Evolutionary conservation across 2,113 vertebrate genomes (phyloP), one percentile per base, ranked within the genome.

Genomic region (Holacanthus passer): DNA sequence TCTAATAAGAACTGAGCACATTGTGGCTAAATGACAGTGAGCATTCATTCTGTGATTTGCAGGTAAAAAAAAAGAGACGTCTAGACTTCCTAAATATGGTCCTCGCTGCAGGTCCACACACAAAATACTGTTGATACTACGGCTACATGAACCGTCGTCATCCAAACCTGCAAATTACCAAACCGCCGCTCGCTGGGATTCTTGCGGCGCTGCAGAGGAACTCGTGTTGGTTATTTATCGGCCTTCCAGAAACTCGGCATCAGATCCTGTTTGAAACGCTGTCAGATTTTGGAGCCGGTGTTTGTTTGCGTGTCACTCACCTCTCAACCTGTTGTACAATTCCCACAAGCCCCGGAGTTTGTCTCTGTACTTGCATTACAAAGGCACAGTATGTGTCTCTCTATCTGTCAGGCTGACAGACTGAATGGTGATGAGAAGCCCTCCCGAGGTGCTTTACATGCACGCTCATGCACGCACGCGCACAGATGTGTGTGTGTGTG

Each of bases 61-160:
- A 65, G 50, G 56, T 69, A 47, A 60, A 69, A 73, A 45, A 64
- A 27, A n/a, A 60, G 6, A 24, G 5, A 14, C 5, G 79, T 88
- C 75, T 82, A 85, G 75, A 85, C 82, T 1, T 50, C 43, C 4
- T 85, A 85, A 88, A 60, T 71, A 50, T 12, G 52, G 78, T 32
- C 27, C n/a, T 6, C 1, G 3, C 39, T 39, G 45, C 52, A 31
- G 52, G 78, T 32, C 27, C n/a, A 4, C 1, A 3, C 20, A 35
- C 56, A 27, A 45, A 56, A 24, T 58, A 50, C 71, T 45, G 50
- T 41, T 62, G 32, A n/a, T n/a, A 5, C 9, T 14, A 45, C 12
- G 2, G 43, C 43, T 53, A 27, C 56, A 22, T 7, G n/a, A 71
- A 59, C 43, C 65, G 43, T 32, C 22, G 27, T 59, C 63, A 80